Evolutionary conservation across 2,797 vertebrate genomes (phyloP).

Genomic region (Naso thynnoides): DNA sequence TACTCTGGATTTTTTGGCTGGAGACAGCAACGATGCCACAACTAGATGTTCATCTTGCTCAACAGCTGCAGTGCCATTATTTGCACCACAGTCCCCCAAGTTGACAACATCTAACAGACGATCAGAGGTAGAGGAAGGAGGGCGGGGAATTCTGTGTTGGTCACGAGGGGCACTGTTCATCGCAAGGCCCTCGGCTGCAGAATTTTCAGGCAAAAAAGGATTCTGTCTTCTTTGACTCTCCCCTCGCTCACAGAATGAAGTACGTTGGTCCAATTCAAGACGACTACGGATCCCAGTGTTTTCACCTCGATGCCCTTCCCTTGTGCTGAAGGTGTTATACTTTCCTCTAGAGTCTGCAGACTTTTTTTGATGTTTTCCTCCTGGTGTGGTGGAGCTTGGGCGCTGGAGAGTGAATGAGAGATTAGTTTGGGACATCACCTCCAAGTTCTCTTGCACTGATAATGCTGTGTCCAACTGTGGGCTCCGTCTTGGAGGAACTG

Average conservation of each 20-base stretch:
- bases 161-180: conserved; percentile 70
- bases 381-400: conserved; percentile 84
- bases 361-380: conserved; percentile 89
- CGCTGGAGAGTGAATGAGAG: conserved; percentile 91
- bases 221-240: conserved; percentile 86
- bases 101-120: conserved; percentile 76
- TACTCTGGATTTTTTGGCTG: conserved; percentile 87
- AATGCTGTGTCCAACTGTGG: conserved; percentile 87
- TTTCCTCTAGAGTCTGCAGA: conserved; percentile 87
- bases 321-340: conserved; percentile 91
- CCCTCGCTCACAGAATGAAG: conserved; percentile 89
- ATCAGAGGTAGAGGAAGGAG: conserved; percentile 81
- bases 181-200: conserved; percentile 32
- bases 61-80: conserved; percentile 68
- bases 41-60: conserved; percentile 87
- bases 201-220: conserved; percentile 57
- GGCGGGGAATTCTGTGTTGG: conserved; percentile 77
- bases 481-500: conserved; percentile 92
- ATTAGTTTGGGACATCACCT: conserved; percentile 85
- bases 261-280: conserved; percentile 88
- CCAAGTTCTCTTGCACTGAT: conserved; percentile 88
- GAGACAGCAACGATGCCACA: conserved; percentile 79
- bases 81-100: conserved; percentile 72
- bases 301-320: conserved; percentile 84
- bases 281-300: conserved; percentile 69